Base-by-base conservation (phyloP, 2,113 vertebrate species). In the Crypturellus undulatus region DNA sequence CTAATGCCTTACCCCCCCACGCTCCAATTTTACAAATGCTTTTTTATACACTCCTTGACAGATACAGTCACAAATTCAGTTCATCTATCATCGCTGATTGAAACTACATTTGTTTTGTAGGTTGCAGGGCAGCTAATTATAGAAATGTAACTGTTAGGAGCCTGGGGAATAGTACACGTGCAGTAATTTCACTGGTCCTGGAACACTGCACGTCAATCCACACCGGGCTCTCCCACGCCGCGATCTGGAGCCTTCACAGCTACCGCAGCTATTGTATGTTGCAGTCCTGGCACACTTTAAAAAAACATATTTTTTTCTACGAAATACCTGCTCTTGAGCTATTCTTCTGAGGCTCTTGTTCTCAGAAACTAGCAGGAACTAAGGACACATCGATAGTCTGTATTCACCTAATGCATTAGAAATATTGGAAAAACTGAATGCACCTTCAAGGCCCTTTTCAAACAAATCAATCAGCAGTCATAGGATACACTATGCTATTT, bases 41-140 rank as follows among this genome's bases (percentile, higher is more conserved):
- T 92, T 63, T 89, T 70, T 12, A 68, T 28, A 30, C 12, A 54
- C 20, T 67, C 49, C 73, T 47, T 32, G 47, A 40, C 2, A 63
- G 56, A 40, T 36, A 59, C 38, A 67, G 47, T 65, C 94, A 65
- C 10, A 87, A 87, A 96, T 79, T 76, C 40, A 87, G 71, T 83
- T 89, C 5, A 60, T 84, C 14, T 89, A 59, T 43, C 54, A 90
- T 4, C 40, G 19, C 76, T 79, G 14, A 88, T n/a, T 24, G 38
- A 79, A n/a, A 79, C 56, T 84, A 60, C 79, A 82, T 95, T 95
- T 94, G 87, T 87, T 92, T 90, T 90, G 92, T 47, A 94, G 79
- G 77, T 40, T 95, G 91, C 47, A 96, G 89, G 68, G 83, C 73
- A 94, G 71, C 28, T 92, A 85, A 95, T 90, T 94, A 94, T 63